Base-by-base conservation (phyloP, 2,888 invertebrate genomes). In the Coecobrya sp. region DNA sequence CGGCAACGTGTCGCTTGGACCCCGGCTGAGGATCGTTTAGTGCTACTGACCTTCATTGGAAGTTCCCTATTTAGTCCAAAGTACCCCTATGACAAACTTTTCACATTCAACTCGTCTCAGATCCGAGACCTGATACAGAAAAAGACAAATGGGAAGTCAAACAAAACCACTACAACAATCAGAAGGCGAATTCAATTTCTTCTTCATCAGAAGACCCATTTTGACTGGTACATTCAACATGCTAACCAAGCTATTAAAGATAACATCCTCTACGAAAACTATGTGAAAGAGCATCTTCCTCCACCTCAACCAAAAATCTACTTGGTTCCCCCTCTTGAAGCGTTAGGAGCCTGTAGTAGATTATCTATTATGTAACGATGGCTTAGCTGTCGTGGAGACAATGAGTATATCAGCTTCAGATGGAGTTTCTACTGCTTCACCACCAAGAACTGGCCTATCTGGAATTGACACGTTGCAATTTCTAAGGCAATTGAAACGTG, bases 21-120 rank as follows among this genome's bases (percentile, higher is more conserved):
- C 19, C 59, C 91, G 3, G 62, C 81, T 19, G 95, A 95, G 70
- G 95, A 95, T 86, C 88, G 88, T 19, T 81, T 68, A 8, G 68
- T 94, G 11, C 70, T 95, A 7, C 76, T 90, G 30, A 52, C 93
- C 4, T 94, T 92, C 86, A 92, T 95, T 19, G 92, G 94, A 16
- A 94, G 94, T 49, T 93, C 94, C 16, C 87, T 95, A 0, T 95
- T 94, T 73, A 93, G 94, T 55, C 94, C 93, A 8, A 86, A 89
- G 22, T 95, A 94, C 62, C 93, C 93, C 62, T 87, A 93, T 27
- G 55, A 89, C 11, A 91, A 92, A 49, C 36, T 94, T 0, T 93
- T 94, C 73, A 94, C 94, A 30, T 95, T 93, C 76, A 95, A 95
- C 89, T 70, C 94, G n/a, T 19, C 86, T 27, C 95, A 95, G 84